Base-by-base conservation (phyloP, 2,888 invertebrate species). In the Lepeophtheirus nordmannii region DNA sequence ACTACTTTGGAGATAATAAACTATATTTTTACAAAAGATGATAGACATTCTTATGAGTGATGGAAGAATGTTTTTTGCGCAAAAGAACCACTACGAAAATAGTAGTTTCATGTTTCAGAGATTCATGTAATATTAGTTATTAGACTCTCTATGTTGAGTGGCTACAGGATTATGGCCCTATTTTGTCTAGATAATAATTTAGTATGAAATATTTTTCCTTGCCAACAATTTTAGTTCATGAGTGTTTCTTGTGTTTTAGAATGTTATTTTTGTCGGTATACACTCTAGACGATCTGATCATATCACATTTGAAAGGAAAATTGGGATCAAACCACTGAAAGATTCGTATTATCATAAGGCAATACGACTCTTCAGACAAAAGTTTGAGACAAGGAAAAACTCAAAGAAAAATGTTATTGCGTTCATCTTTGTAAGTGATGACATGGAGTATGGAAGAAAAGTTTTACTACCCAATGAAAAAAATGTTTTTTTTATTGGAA, bases 351-450 rank as follows among this genome's bases (percentile, higher is more conserved):
- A 63, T 53, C 20, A 46, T 1, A 38, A 63, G 3, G 63, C 63
- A 17, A 63, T 63, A n/a, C 22, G 38, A 17, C 56, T 63, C 10
- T 63, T 56, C 56, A n/a, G 56, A 17, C 23, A 14, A 22, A 53
- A 56, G 37, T 63, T 63, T 23, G 20, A 22, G 53, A n/a, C 2
- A 46, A 17, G 8, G 17, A 46, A 46, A 17, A 46, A 46, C 2
- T 30, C n/a, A 11, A 63, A 22, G 56, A 46, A 46, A 14, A 22
- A 63, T 23, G 22, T 46, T 14, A 14, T 63, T n/a, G 63, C 56
- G 3, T 63, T 63, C 30, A 56, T 63, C 12, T 63, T 20, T 53
- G 63, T 63, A 11, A 63, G 63, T 63, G 63, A 63, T 46, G 63
- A 63, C 53, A 37, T 63, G 53, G 56, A 53, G 5, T 63, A 53